Base-by-base conservation (phyloP, 2,113 vertebrate genomes). In the Lagenorhynchus albirostris region DNA sequence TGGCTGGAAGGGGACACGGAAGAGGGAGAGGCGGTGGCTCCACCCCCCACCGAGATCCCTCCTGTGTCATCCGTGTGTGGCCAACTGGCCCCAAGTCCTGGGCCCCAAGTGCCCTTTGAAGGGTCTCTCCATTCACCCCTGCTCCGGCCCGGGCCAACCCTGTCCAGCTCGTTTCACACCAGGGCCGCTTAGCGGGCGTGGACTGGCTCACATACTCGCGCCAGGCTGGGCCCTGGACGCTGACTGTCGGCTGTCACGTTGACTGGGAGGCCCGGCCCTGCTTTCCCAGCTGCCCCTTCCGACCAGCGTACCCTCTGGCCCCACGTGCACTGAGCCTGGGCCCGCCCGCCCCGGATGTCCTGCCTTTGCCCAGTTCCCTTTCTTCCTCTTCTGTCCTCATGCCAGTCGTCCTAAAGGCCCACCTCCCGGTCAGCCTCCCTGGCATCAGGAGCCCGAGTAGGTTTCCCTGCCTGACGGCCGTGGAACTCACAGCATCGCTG, bases 121-220 rank as follows among this genome's bases (percentile, higher is more conserved):
- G 79, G 17, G 13, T 38, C 36, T 38, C 31, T 12, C 0, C 3
- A 41, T 2, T 26, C 36, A 8, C 23, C 41, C 20, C 68, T 25
- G 29, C 29, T 53, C 33, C 0, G 1, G 21, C 68, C 38, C 1
- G 2, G 67, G n/a, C 23, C 47, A 3, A 6, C 12, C 7, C 17
- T 0, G 0, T 9, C 68, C 0, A 0, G 10, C 2, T 21, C 7
- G 7, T 23, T 21, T 25, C 26, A 4, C 17, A 1, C 3, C 31
- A n/a, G 10, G 74, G 74, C 36, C 25, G 26, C 26, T 21, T 5
- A 9, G 50, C 31, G 1, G 44, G 7, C 21, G 53, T 15, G 67
- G 55, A 18, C 3, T 3, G 0, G n/a, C 44, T n/a, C 2, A 0
- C 1, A 0, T 20, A 26, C 41, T 41, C 2, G 1, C 0, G 1